A percentile compares a stretch with the other conserved stretches of the same genome.
These are phyloP conservation scores for Anthoscopus minutus DNA, from an alignment of 2,113 vertebrate species.

Conservation along the genomic window DNA sequence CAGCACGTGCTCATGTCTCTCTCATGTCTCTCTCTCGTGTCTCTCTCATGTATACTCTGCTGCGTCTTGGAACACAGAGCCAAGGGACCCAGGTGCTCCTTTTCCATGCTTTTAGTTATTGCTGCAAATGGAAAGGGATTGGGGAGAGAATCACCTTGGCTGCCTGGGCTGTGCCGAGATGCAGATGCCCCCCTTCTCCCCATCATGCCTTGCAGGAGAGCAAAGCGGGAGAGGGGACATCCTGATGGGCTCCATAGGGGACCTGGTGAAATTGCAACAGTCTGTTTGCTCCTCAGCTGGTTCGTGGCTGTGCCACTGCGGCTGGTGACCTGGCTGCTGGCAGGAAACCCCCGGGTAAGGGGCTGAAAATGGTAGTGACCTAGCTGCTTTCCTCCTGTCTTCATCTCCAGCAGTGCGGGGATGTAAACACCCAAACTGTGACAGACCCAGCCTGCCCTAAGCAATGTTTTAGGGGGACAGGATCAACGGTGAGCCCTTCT, in stretches of 20 bases:
- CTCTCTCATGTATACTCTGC: accelerated
- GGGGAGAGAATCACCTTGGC: background rate
- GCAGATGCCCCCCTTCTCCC: background rate
- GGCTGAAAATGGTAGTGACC: background rate
- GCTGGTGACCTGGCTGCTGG: background rate
- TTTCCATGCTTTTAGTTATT: background rate
- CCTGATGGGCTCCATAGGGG: too few species aligned
- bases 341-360: background rate
- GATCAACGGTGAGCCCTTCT: accelerated
- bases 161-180: background rate
- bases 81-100: background rate
- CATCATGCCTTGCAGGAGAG: background rate
- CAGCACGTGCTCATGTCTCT: accelerated
- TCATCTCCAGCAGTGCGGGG: accelerated
- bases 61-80: background rate
- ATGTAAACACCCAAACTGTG: background rate
- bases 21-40: too few species aligned
- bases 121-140: background rate
- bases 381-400: background rate
- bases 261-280: background rate
- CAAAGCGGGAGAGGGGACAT: accelerated
- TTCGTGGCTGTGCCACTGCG: accelerated
- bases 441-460: accelerated
- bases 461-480: accelerated
- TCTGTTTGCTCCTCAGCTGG: background rate